Base-by-base conservation (phyloP, 2,888 invertebrate genomes). In the Platycnemis pennipes region DNA sequence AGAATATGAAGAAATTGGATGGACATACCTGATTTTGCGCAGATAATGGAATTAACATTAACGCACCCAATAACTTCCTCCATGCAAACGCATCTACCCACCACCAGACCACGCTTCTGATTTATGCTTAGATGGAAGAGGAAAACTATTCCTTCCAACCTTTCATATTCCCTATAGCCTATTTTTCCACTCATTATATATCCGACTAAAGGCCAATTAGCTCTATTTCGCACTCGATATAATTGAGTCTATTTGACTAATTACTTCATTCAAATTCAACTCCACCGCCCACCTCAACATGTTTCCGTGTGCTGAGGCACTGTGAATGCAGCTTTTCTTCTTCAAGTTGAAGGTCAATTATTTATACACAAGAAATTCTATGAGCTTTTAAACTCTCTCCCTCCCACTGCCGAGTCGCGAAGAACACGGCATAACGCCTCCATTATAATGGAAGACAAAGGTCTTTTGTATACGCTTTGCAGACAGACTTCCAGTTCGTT, bases 201-300 rank as follows among this genome's bases (percentile, higher is more conserved):
- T 77, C 37, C 13, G 7, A 1, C 77, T 26, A 77, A 77, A 2
- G 37, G 37, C 2, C 77, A 37, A 11, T 37, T 63, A 77, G 37
- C 31, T 16, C 37, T 77, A 11, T 11, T 13, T 77, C 77, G 37
- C 37, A 11, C 77, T 77, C n/a, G 37, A 77, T 77, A 77, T 77
- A 77, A 77, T 77, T 77, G 77, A 77, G 37, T 37, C 77, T 77
- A 77, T 77, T 77, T 77, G 77, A 31, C 37, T 77, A 77, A 77
- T 77, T 37, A 16, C 77, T 77, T 77, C 77, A 77, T 77, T 77
- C 37, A 77, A n/a, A 77, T 77, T 37, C 77, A 77, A 31, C 77
- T 7, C 8, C 37, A 13, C 3, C 16, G 77, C 37, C 77, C 77
- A 37, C 37, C 3, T 77, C 77, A 77, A 37, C 11, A 37, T 37